Conservation (phyloP, 2,797 vertebrate genomes). For the Uromys caudimaculatus region DNA sequence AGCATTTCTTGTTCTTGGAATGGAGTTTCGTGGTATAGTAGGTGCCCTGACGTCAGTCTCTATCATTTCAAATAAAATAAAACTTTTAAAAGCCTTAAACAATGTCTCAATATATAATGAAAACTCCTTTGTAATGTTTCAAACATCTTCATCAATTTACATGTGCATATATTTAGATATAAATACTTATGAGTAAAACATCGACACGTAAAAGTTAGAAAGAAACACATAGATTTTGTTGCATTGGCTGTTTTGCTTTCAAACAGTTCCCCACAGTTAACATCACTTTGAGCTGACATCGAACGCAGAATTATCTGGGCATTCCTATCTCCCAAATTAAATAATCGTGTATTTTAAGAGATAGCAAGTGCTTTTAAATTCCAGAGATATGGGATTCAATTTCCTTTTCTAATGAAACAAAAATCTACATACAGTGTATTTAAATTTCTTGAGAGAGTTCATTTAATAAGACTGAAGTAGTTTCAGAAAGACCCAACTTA, state of each 20-base stretch:
- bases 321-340: neutral
- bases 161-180: neutral
- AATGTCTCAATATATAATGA: neutral
- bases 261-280: neutral
- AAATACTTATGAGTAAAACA: neutral
- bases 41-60: neutral
- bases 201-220: neutral
- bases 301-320: neutral
- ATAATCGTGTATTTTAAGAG: neutral
- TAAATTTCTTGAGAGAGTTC: neutral
- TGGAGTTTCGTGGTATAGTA: neutral
- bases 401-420: slow-evolving; percentile 16
- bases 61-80: neutral
- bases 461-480: neutral
- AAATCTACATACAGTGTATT: neutral
- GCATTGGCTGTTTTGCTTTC: neutral
- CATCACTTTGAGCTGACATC: neutral
- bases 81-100: neutral
- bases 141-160: neutral
- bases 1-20: neutral
- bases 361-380: neutral
- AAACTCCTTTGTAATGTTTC: neutral
- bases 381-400: neutral
- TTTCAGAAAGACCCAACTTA: neutral
- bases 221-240: neutral